Evolutionary conservation across 2,888 invertebrate genomes (phyloP), one percentile per base, ranked within the genome.

Genomic region (Volucella zonaria): DNA sequence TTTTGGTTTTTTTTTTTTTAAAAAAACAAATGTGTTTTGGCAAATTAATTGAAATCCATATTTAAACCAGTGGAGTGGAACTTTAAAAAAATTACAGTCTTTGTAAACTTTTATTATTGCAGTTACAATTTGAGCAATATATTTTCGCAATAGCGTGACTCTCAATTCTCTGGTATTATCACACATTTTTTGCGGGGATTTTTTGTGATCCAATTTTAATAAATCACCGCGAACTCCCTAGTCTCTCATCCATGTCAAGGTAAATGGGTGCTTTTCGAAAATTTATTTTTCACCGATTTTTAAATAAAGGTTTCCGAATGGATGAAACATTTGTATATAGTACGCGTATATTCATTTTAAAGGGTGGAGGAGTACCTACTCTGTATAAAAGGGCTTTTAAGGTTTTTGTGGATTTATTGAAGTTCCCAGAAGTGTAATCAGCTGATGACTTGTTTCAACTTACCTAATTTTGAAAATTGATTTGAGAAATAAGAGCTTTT

Each of bases 141-240:
- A 38, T 62, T 49, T 47, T 38, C 49, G 38, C 23, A 1, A 49
- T 38, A 49, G 38, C 31, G 31, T 49, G 38, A 8, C 62, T 40
- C 11, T 11, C 38, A 49, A 49, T 49, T 62, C 38, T 38, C 38
- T 38, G 38, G 49, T 11, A 11, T 49, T 47, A 64, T 49, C 11
- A 8, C 62, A 49, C 31, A 6, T 38, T 12, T 31, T 31, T 31
- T 4, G 6, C 0, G 31, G 1, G 3, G 3, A 31, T 18, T 40
- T 18, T 40, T 66, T 51, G 40, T 42, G 42, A 66, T 42, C 4
- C 18, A 51, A 66, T 66, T 52, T 66, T 66, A 66, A 66, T 66
- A 66, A 66, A 66, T 66, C 66, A 52, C 51, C 15, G 51, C 18
- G 6, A 31, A 40, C 12, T 52, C 66, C 66, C 51, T 18, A 52